Evolutionary conservation across 1,140 invertebrate species (phyloP), one percentile per base, ranked within the genome.

Genomic region (Drosophila ercepeae): DNA sequence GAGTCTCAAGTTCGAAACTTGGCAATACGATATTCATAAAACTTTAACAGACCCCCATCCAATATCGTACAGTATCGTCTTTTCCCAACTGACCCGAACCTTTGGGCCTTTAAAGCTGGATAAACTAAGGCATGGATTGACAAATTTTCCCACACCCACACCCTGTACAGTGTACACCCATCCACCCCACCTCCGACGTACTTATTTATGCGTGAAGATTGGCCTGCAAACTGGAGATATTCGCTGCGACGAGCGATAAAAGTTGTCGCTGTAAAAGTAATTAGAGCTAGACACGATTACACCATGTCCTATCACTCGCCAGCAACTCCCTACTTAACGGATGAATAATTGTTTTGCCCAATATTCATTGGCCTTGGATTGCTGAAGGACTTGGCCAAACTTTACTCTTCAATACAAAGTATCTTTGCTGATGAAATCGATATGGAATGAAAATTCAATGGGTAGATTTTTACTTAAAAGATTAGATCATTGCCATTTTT

Each of bases 151-250:
- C 25, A 11, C 32, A 18, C 50, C 14, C 46, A n/a, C n/a, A n/a
- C 34, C n/a, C 11, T 21, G n/a, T n/a, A n/a, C n/a, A n/a, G n/a
- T n/a, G n/a, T 21, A 11, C 25, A n/a, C 41, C 14, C 19, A 18
- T 8, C 14, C 2, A 23, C 19, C 9, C 32, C 14, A 7, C 25
- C 32, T 7, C 23, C 19, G 41, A 34, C 19, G 8, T 59, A 46
- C 21, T 72, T 72, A 73, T 72, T 73, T 73, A 73, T 73, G 69
- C 69, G 69, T 72, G 32, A 63, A 72, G 57, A 73, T 73, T 73
- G 70, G 42, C 25, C 68, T 45, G 53, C 69, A 61, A 73, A 63
- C 50, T 39, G 48, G 48, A 53, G 50, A 72, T 63, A 63, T 72
- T 65, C 63, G 36, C 63, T 44, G 68, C 69, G 69, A 73, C 52